Percentiles rank a stretch among this genome's conserved stretches.
Evolutionary conservation across 2,113 vertebrate species (phyloP).

Genomic region (Dunckerocampus dactyliophorus): DNA sequence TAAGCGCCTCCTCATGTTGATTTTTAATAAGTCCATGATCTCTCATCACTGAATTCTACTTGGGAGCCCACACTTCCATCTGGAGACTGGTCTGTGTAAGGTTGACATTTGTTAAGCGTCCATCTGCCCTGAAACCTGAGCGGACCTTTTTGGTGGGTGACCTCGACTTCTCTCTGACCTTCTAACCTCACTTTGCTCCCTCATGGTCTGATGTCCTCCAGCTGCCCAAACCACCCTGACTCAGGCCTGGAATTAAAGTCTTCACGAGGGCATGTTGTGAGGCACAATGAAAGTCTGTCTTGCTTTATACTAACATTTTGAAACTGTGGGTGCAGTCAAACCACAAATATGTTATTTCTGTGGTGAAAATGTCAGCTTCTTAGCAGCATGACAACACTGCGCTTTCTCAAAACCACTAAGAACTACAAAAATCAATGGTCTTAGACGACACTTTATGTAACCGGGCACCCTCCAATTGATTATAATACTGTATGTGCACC

Average conservation of each 20-base stretch:
- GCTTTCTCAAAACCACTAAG: no score
- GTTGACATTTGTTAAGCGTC: slow-evolving; percentile 36
- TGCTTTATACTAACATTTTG: slow-evolving; percentile 8
- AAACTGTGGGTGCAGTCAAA: slow-evolving; percentile 1
- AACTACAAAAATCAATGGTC: background rate
- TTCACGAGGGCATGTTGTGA: slow-evolving; percentile 18
- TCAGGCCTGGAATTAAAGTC: slow-evolving; percentile 10
- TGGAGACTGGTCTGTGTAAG: slow-evolving; percentile 26
- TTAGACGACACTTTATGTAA: background rate
- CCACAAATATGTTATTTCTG: background rate
- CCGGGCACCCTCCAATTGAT: background rate
- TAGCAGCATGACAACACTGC: no score
- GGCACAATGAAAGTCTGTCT: slow-evolving; percentile 8
- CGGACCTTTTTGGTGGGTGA: slow-evolving; percentile 12
- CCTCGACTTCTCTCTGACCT: slow-evolving; percentile 36
- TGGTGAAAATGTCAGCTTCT: no score
- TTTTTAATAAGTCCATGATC: slow-evolving; percentile 23
- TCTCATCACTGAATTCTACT: slow-evolving; percentile 25
- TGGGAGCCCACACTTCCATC: slow-evolving; percentile 31
- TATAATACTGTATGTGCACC: background rate
- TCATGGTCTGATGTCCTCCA: slow-evolving; percentile 36
- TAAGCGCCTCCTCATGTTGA: slow-evolving; percentile 13
- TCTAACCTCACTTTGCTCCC: slow-evolving; percentile 14
- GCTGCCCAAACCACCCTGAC: slow-evolving; percentile 23
- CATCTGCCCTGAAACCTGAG: slow-evolving; percentile 56